phyloP scores from a whole-genome alignment of 2,797 vertebrate genomes.

The Calcarius lapponicus region DNA sequence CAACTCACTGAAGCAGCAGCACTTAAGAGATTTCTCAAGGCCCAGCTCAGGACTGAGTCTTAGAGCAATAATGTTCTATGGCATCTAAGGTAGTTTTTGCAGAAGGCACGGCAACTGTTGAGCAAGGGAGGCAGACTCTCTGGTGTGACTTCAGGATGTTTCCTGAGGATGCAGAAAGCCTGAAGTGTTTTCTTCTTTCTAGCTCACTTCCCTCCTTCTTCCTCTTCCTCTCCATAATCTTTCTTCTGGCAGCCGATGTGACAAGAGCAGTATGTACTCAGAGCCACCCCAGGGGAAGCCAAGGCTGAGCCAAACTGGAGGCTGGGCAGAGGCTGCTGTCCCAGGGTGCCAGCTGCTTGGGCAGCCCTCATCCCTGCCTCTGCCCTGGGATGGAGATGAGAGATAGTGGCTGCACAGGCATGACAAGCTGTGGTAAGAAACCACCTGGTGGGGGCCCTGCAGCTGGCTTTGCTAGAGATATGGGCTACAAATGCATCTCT shows the following conservation, averaged over 20 bases:
- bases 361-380: not conserved
- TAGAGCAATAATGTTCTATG: not conserved
- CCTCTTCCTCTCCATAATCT: conserved; percentile 32
- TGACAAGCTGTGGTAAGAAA: not conserved
- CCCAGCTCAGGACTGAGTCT: not conserved
- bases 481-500: not conserved
- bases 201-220: conserved; percentile 44
- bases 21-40: not conserved
- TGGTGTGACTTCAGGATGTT: conserved; percentile 7
- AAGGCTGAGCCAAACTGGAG: not conserved
- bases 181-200: not conserved
- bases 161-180: conserved; percentile 51
- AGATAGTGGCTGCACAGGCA: not conserved
- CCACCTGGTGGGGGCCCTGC: not conserved
- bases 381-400: not conserved
- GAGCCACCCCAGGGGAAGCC: not conserved
- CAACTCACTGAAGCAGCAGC: not conserved
- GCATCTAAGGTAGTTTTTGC: not conserved
- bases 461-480: not conserved
- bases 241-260: not conserved
- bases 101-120: not conserved
- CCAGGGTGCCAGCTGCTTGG: not conserved
- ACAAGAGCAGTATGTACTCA: not conserved
- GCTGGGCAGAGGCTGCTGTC: not conserved
- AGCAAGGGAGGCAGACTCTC: not conserved